Percentiles rank a stretch among this genome's conserved stretches.
Conservation (phyloP, 2,888 invertebrate genomes). For the Drosophila meridionalis region DNA sequence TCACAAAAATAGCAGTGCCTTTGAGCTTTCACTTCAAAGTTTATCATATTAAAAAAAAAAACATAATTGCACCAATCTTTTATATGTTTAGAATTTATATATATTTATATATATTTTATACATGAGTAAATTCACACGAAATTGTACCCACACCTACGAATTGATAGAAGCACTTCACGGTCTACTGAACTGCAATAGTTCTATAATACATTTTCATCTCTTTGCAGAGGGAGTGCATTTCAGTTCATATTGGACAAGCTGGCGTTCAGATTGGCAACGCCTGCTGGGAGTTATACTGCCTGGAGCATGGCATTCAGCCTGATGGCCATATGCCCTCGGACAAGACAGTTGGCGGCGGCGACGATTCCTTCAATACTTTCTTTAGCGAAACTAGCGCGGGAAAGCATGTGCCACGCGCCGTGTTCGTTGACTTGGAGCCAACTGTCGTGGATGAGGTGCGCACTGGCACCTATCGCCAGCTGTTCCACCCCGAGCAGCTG, state of each 20-base stretch:
- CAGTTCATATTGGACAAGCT: slow-evolving; percentile 94
- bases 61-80: no score
- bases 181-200: not conserved
- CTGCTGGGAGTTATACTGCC: slow-evolving; percentile 94
- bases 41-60: no score
- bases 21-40: no score
- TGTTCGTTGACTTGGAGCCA: slow-evolving; percentile 96
- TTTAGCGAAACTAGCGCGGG: slow-evolving; percentile 90
- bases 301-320: slow-evolving; percentile 93
- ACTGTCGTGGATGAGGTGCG: slow-evolving; percentile 96
- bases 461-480: slow-evolving; percentile 92
- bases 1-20: no score
- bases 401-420: slow-evolving; percentile 94
- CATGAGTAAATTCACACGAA: not conserved
- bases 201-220: not conserved
- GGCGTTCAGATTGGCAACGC: slow-evolving; percentile 95
- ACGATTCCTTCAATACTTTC: slow-evolving; percentile 92
- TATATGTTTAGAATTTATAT: no score
- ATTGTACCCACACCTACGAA: not conserved
- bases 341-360: slow-evolving; percentile 90
- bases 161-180: not conserved
- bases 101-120: not conserved
- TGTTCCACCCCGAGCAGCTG: slow-evolving; percentile 96
- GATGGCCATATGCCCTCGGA: slow-evolving; percentile 95
- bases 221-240: slow-evolving; percentile 92